Percentiles rank a stretch among this genome's conserved stretches.
phyloP scores from a whole-genome alignment of 2,888 invertebrate genomes.

The Lepidochitona cinerea region DNA sequence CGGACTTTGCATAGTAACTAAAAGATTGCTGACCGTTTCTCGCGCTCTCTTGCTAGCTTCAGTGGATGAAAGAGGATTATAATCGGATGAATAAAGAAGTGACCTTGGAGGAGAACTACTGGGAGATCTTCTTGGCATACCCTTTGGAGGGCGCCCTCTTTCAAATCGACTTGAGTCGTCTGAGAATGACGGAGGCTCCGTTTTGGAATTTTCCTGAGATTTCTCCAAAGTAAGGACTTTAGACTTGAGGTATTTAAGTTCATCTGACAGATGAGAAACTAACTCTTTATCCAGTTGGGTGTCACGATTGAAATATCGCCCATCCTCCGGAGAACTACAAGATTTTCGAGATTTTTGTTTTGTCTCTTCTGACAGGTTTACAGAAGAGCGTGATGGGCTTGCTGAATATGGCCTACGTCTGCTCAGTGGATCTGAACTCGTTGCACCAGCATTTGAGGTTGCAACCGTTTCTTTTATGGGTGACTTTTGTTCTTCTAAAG shows the following conservation, averaged over 20 bases:
- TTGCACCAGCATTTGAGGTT: neutral
- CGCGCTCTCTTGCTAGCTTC: neutral
- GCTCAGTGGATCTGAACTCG: neutral
- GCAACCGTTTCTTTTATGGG: neutral
- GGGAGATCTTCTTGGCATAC: neutral
- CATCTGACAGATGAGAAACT: neutral
- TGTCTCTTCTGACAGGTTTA: neutral
- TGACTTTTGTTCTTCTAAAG: neutral
- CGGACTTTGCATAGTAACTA: neutral
- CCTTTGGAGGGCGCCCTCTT: neutral
- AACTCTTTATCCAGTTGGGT: neutral
- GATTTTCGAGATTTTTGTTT: neutral
- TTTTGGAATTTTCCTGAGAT: neutral
- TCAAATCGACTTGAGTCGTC: neutral
- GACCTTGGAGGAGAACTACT: neutral
- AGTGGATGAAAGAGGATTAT: neutral
- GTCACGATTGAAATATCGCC: neutral
- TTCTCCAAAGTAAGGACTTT: neutral
- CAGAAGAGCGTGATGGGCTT: neutral
- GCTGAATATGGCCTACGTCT: neutral
- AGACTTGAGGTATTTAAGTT: neutral
- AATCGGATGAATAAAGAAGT: neutral
- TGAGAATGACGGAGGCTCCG: neutral
- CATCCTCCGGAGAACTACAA: neutral
- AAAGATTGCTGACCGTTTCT: neutral